Percentiles rank a stretch among this genome's conserved stretches.
These are phyloP conservation scores for Ochlodes sylvanus DNA, from an alignment of 2,888 invertebrate species.

Conservation along the genomic window DNA sequence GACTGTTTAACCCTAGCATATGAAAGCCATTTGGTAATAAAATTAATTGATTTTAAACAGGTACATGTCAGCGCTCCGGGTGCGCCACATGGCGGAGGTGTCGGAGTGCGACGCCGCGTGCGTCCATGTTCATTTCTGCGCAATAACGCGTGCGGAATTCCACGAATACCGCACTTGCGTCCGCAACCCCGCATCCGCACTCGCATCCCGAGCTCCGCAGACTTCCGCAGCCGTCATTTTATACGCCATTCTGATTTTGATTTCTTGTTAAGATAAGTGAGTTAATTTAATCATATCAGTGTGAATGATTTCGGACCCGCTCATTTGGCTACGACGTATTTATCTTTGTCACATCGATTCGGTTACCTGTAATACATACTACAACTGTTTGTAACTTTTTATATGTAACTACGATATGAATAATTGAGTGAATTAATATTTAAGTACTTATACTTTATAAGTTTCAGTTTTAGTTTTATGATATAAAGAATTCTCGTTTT, in stretches of 20 bases:
- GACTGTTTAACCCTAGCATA: too few relatives aligned
- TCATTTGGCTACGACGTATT: not conserved
- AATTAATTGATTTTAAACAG: constrained; percentile 66
- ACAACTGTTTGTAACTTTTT: not conserved
- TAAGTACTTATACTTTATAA: too few relatives aligned
- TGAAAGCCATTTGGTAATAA: too few relatives aligned
- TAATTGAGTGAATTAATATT: too few relatives aligned
- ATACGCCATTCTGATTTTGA: constrained; percentile 74
- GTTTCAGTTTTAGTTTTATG: too few relatives aligned
- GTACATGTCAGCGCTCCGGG: constrained; percentile 91
- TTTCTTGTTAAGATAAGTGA: constrained; percentile 44
- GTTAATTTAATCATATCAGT: not conserved
- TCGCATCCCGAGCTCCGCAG: constrained; percentile 86
- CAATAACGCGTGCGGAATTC: constrained; percentile 93
- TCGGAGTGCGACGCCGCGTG: constrained; percentile 89
- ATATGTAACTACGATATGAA: not conserved
- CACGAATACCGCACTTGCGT: constrained; percentile 92
- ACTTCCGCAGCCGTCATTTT: constrained; percentile 73
- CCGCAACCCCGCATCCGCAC: constrained; percentile 91
- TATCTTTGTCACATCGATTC: not conserved
- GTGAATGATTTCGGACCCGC: not conserved
- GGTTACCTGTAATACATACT: not conserved
- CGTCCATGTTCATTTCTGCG: constrained; percentile 93
- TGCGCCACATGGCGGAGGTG: constrained; percentile 84
- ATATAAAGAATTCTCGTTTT: too few relatives aligned